Evolutionary conservation across 2,888 invertebrate species (phyloP).

Genomic region (Therioaphis trifolii): DNA sequence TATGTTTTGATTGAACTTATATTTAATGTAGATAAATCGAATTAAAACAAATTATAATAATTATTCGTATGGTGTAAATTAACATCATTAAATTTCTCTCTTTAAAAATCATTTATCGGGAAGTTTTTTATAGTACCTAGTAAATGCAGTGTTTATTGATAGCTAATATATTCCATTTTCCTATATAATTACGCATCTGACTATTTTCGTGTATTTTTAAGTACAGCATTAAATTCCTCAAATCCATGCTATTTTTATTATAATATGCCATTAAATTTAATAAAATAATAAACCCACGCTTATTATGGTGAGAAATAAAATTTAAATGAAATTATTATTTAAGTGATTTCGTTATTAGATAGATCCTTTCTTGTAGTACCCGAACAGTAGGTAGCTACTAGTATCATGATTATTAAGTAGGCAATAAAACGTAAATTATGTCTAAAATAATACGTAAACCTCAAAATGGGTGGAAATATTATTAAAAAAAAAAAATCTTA

Average conservation of each 20-base stretch:
- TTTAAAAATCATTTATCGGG: no score
- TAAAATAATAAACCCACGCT: constrained; percentile 1
- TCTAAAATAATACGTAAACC: constrained; percentile 32
- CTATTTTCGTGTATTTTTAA: background rate
- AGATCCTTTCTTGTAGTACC: background rate
- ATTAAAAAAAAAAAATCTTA: constrained; percentile 1
- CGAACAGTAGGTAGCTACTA: constrained; percentile 33
- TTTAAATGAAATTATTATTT: constrained; percentile 22
- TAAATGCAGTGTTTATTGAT: background rate
- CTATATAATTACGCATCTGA: background rate
- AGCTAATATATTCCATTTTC: background rate
- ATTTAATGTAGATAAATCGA: no score
- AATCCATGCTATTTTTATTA: background rate
- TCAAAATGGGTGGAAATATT: background rate
- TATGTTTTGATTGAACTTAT: no score
- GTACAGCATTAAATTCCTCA: background rate
- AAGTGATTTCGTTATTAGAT: constrained; percentile 20
- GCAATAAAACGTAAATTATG: constrained; percentile 53
- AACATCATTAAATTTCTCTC: no score
- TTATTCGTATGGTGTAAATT: no score
- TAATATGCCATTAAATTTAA: background rate
- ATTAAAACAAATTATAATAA: no score
- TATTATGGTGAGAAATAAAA: background rate
- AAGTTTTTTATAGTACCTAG: no score
- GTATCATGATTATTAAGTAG: constrained; percentile 28